phyloP scores from a whole-genome alignment of 2,113 vertebrate genomes.

The Python bivittatus region DNA sequence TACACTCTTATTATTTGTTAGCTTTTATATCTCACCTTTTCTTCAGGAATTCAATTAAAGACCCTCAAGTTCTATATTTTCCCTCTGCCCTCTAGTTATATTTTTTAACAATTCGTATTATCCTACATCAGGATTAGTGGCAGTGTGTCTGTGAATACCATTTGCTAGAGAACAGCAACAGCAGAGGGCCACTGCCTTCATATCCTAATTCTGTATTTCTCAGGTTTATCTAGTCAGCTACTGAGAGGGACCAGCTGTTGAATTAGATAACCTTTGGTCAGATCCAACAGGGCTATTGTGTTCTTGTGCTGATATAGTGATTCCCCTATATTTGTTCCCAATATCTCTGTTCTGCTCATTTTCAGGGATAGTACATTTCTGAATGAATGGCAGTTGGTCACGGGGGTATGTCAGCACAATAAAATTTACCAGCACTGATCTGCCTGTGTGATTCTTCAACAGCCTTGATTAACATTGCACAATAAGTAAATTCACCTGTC shows the following conservation, averaged over 20 bases:
- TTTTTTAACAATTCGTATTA: background rate
- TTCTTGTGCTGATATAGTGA: background rate
- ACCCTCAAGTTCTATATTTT: background rate
- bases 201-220: background rate
- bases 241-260: background rate
- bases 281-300: background rate
- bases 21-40: background rate
- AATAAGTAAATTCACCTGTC: background rate
- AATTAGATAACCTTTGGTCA: background rate
- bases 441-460: background rate
- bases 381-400: background rate
- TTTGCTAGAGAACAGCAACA: background rate
- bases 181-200: background rate
- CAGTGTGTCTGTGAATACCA: background rate
- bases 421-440: background rate
- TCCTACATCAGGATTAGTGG: background rate
- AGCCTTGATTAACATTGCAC: background rate
- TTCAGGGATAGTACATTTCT: background rate
- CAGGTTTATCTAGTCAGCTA: background rate
- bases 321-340: background rate
- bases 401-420: background rate
- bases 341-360: background rate
- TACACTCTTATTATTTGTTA: background rate
- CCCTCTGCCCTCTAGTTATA: background rate
- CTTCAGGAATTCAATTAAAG: background rate